A percentile compares a stretch with the other conserved stretches of the same genome.
These are phyloP conservation scores for Pongo pygmaeus DNA, from an alignment of 2,113 vertebrate species.

Conservation along the genomic window DNA sequence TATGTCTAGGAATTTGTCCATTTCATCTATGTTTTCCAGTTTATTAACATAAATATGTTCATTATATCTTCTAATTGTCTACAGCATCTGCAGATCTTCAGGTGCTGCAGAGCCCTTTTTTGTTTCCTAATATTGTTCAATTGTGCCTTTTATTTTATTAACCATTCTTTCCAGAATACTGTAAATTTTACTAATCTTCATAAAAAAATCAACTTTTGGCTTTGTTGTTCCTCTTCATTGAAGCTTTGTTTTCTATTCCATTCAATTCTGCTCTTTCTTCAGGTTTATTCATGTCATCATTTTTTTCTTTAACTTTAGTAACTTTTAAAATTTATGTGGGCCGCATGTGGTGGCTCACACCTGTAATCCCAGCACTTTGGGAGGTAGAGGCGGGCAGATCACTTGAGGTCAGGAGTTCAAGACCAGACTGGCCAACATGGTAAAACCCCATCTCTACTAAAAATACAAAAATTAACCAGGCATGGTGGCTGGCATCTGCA, in stretches of 20 bases:
- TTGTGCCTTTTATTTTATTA: not conserved
- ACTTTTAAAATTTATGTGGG: not conserved
- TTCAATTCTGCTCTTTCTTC: not conserved
- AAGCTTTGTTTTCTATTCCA: not conserved
- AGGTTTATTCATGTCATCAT: not conserved
- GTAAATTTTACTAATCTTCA: not conserved
- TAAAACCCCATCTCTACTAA: too few relatives aligned
- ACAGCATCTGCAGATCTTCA: not conserved
- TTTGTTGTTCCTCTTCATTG: not conserved
- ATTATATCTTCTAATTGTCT: not conserved
- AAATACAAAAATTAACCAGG: too few relatives aligned
- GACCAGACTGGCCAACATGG: too few relatives aligned
- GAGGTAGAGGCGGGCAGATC: too few relatives aligned
- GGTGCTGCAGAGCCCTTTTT: not conserved
- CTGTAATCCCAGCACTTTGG: too few relatives aligned
- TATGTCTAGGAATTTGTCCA: not conserved
- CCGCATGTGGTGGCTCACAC: too few relatives aligned
- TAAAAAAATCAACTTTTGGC: conserved; percentile 1
- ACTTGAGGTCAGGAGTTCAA: too few relatives aligned
- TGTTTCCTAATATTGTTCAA: not conserved
- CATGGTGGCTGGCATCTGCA: too few relatives aligned
- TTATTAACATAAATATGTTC: not conserved
- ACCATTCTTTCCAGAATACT: not conserved
- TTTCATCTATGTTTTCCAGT: not conserved
- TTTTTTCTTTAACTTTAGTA: not conserved